Evolutionary conservation across 2,113 vertebrate genomes (phyloP), one percentile per base, ranked within the genome.

Genomic region (Pituophis catenifer): DNA sequence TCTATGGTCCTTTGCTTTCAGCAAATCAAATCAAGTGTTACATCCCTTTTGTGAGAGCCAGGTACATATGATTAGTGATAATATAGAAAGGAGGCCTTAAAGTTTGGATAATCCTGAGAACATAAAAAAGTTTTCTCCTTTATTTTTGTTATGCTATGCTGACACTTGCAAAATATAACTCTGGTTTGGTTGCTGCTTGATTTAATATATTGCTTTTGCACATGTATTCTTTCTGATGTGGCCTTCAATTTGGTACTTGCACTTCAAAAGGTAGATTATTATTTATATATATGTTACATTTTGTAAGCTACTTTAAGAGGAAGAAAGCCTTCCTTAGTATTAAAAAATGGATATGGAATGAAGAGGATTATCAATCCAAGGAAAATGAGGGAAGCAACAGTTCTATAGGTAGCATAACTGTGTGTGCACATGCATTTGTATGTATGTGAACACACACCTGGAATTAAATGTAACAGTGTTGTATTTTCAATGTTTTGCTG

Each of bases 401-500:
- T 50, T 26, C 19, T 50, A 86, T 24, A 13, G 11, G 13, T 86
- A 50, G 48, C 23, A 53, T 86, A 13, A 59, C n/a, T n/a, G 44
- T 15, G 50, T 44, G 59, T 55, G 52, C 33, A 86, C 1, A 11
- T 21, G 8, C 9, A 29, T 86, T 91, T 91, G 38, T 55, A 13
- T 75, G 93, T 58, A 59, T 94, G 50, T 86, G 29, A 38, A 8
- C 1, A 23, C 23, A 65, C 29, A 87, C 55, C 21, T 57, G 52
- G 91, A 92, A 92, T 86, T 87, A 87, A 86, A 86, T 52, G 3
- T 50, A 86, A 86, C 54, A 50, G 24, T 52, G 13, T 15, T 54
- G 17, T 24, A 26, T 58, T 59, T 85, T 58, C 95, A 96, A 92
- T 94, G 94, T 96, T 97, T 96, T 93, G 93, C 88, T 93, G 95